These are phyloP conservation scores for Chaetorhynchus papuensis DNA, from an alignment of 2,113 vertebrate species.

Conservation along the genomic window DNA sequence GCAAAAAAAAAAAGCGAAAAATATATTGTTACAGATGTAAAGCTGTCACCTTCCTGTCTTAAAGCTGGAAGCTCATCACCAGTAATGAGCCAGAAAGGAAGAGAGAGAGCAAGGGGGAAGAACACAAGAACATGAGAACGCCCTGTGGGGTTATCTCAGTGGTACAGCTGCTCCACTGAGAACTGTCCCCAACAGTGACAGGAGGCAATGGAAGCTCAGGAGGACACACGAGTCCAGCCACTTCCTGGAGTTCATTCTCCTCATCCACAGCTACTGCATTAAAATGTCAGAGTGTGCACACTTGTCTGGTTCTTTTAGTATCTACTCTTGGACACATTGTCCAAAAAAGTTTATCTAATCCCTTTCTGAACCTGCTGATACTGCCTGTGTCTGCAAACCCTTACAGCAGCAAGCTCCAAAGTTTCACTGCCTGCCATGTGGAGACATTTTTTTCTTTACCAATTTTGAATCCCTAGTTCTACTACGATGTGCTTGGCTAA, in stretches of 20 bases:
- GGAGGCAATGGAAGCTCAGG: neutral
- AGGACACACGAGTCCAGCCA: neutral
- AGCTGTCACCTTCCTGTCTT: neutral
- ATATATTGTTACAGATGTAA: neutral
- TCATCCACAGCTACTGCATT: neutral
- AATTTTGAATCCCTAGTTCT: neutral
- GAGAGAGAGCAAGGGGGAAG: neutral
- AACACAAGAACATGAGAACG: accelerated
- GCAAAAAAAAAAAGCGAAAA: neutral
- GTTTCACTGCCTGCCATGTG: neutral
- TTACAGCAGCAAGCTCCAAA: neutral
- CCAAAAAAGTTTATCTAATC: neutral
- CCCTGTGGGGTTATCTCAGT: neutral
- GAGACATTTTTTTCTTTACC: neutral
- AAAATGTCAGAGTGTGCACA: neutral
- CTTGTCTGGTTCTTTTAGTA: neutral
- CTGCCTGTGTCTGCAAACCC: neutral
- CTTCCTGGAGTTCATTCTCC: neutral
- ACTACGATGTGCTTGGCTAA: neutral
- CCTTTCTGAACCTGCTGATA: neutral
- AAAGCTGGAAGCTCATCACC: neutral
- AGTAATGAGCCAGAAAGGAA: neutral
- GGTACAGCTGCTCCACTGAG: neutral
- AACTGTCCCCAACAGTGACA: neutral
- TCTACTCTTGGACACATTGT: neutral